Evolutionary conservation across 2,113 vertebrate species (phyloP).

Genomic region (Trichechus manatus): DNA sequence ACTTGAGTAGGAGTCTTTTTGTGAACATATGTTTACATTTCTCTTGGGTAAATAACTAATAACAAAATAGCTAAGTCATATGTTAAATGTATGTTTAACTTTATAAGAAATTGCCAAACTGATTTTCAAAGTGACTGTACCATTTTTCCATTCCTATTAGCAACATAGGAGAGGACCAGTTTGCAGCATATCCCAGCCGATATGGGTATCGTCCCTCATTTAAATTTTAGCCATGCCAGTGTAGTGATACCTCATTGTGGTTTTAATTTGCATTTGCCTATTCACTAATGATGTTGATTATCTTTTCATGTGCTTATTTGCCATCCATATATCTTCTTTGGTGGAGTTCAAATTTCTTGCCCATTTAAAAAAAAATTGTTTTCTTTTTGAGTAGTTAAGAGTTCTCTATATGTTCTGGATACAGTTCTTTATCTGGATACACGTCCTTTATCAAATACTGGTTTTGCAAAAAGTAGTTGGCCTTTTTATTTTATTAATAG

Average conservation of each 20-base stretch:
- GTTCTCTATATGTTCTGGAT: neutral
- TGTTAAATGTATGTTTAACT: neutral
- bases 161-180: neutral
- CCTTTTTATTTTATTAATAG: neutral
- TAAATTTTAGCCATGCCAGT: neutral
- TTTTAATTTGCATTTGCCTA: neutral
- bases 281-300: neutral
- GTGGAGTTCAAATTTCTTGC: neutral
- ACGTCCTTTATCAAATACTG: neutral
- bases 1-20: neutral
- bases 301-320: neutral
- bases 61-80: neutral
- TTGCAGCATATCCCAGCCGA: neutral
- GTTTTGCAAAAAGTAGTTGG: neutral
- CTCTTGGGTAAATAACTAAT: neutral
- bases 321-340: neutral
- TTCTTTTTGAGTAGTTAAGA: neutral
- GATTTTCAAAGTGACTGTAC: neutral
- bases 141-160: neutral
- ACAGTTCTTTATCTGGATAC: neutral
- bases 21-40: neutral
- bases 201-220: neutral
- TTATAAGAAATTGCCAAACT: neutral
- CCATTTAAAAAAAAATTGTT: neutral
- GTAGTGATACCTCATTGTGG: neutral